phyloP scores from a whole-genome alignment of 2,113 vertebrate species.

The Calypte anna region DNA sequence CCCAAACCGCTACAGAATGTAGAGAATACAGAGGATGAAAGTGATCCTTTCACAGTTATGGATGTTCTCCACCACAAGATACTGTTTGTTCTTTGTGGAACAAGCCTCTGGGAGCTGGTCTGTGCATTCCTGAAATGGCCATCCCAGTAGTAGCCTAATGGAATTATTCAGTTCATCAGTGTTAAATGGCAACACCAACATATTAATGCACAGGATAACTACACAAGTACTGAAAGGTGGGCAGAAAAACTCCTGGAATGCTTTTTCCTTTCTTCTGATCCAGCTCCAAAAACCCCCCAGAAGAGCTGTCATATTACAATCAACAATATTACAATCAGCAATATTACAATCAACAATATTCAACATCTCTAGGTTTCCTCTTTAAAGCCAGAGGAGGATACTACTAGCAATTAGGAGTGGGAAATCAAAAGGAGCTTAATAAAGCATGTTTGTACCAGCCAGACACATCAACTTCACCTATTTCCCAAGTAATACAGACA shows the following conservation, averaged over 20 bases:
- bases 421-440: neutral
- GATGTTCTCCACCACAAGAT: neutral
- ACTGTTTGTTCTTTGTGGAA: neutral
- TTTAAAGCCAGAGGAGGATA: neutral
- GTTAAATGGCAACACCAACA: neutral
- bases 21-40: neutral
- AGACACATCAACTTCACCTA: neutral
- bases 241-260: neutral
- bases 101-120: neutral
- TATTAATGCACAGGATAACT: neutral
- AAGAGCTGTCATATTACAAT: neutral
- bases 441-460: neutral
- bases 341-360: neutral
- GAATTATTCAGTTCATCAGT: neutral
- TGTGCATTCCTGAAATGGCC: neutral
- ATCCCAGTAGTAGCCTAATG: neutral
- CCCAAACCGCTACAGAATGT: neutral
- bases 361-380: neutral
- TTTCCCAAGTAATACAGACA: neutral
- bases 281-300: accelerated
- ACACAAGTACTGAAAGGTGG: neutral
- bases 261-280: neutral
- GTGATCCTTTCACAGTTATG: neutral
- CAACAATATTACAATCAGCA: too few species aligned
- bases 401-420: neutral